phyloP scores from a whole-genome alignment of 2,797 vertebrate species.

The Dryobates pubescens region DNA sequence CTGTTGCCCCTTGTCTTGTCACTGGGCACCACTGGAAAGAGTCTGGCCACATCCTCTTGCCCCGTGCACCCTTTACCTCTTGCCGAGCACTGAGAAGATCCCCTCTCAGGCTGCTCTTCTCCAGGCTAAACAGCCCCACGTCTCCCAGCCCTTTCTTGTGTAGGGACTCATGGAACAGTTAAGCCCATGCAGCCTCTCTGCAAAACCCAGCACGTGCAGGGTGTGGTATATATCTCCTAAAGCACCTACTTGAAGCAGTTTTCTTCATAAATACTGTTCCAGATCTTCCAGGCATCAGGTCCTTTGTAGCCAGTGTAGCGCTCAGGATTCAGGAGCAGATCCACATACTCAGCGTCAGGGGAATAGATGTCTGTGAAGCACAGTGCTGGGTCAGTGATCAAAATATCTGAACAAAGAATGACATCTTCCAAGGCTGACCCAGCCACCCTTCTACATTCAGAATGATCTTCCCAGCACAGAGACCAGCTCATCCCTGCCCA shows the following conservation, averaged over 20 bases:
- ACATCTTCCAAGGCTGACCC: not conserved
- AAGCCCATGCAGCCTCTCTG: not conserved
- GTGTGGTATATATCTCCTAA: not conserved
- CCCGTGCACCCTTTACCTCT: too few species aligned
- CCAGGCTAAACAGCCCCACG: not conserved
- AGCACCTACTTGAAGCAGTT: conserved; percentile 85
- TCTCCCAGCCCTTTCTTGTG: not conserved
- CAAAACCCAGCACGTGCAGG: not conserved
- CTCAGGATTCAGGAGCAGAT: conserved; percentile 82
- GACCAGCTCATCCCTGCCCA: not conserved
- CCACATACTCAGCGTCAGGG: conserved; percentile 81
- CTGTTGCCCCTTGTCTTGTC: too few species aligned
- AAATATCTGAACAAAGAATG: not conserved
- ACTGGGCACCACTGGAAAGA: too few species aligned
- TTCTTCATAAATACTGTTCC: conserved; percentile 86
- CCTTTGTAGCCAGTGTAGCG: conserved; percentile 84
- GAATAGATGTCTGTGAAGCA: conserved; percentile 75
- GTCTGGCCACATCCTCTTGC: too few species aligned
- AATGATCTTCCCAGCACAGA: not conserved
- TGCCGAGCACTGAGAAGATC: too few species aligned
- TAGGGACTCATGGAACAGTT: not conserved
- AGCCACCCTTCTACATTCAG: not conserved
- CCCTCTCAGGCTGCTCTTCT: not conserved
- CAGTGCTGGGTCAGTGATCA: not conserved
- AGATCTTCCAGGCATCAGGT: conserved; percentile 80